phyloP scores from a whole-genome alignment of 2,888 invertebrate species.

The Dinocampus coccinellae region DNA sequence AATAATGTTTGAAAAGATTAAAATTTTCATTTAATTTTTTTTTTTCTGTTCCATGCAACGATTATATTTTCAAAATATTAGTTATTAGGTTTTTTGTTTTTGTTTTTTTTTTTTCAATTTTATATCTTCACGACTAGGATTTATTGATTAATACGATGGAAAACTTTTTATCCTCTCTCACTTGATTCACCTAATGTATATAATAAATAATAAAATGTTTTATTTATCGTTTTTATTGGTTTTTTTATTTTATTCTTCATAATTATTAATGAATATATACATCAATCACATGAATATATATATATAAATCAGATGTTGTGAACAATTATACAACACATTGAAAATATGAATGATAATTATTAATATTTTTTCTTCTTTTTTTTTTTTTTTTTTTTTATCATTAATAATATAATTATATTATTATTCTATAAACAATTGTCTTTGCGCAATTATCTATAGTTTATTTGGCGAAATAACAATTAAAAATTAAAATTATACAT shows the following conservation, averaged over 20 bases:
- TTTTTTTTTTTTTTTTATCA: background rate
- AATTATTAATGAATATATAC: constrained; percentile 3
- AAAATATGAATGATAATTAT: constrained; percentile 2
- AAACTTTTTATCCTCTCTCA: no score
- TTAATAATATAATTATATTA: background rate
- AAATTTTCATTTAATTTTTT: background rate
- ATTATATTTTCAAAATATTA: no score
- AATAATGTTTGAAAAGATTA: background rate
- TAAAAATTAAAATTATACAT: background rate
- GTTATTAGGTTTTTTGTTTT: no score
- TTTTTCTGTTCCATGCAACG: background rate
- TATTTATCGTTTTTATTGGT: background rate
- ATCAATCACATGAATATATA: constrained; percentile 7
- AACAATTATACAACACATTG: constrained; percentile 4
- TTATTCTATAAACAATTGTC: background rate
- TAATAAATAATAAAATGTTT: background rate
- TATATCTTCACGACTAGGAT: no score
- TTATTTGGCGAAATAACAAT: background rate
- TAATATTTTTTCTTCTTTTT: no score
- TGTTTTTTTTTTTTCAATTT: background rate
- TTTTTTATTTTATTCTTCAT: background rate
- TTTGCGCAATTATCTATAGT: background rate
- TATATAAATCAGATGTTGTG: background rate
- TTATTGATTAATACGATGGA: no score
- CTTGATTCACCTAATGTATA: background rate